phyloP scores from a whole-genome alignment of 2,113 vertebrate species.

The Pogona vitticeps region DNA sequence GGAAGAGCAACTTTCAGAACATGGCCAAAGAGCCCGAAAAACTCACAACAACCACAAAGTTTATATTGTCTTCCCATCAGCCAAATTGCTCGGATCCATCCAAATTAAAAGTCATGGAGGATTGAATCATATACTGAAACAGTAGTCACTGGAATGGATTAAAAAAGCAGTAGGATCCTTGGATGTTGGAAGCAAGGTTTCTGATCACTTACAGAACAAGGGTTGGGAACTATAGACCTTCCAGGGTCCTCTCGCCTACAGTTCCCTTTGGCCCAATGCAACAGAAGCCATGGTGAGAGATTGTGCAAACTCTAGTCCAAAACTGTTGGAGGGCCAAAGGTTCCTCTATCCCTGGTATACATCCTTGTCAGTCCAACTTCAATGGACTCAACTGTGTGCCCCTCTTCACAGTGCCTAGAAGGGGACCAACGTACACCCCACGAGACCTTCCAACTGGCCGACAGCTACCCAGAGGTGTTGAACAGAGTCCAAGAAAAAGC shows the following conservation, averaged over 20 bases:
- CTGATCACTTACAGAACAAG: too few species aligned
- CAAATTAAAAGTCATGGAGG: not conserved
- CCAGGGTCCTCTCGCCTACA: not conserved
- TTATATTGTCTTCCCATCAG: not conserved
- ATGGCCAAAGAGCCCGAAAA: too few species aligned
- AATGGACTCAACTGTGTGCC: not conserved
- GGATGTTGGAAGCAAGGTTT: not conserved
- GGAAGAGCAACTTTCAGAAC: too few species aligned
- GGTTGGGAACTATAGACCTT: not conserved
- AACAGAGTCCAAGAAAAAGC: conserved; percentile 69
- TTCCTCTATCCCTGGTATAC: too few species aligned
- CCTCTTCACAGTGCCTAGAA: conserved; percentile 66
- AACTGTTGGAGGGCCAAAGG: not conserved
- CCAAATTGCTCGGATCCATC: not conserved
- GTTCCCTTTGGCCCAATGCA: not conserved
- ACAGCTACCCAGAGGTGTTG: conserved; percentile 76
- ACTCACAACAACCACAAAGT: too few species aligned
- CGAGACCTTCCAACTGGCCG: conserved; percentile 76
- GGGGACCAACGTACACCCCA: conserved; percentile 66
- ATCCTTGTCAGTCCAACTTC: not conserved
- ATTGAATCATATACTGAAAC: too few species aligned
- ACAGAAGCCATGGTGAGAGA: not conserved
- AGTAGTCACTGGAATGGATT: not conserved
- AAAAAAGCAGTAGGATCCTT: too few species aligned
- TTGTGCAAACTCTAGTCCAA: not conserved